Conservation (phyloP, 2,113 vertebrate genomes). For the Puma concolor region DNA sequence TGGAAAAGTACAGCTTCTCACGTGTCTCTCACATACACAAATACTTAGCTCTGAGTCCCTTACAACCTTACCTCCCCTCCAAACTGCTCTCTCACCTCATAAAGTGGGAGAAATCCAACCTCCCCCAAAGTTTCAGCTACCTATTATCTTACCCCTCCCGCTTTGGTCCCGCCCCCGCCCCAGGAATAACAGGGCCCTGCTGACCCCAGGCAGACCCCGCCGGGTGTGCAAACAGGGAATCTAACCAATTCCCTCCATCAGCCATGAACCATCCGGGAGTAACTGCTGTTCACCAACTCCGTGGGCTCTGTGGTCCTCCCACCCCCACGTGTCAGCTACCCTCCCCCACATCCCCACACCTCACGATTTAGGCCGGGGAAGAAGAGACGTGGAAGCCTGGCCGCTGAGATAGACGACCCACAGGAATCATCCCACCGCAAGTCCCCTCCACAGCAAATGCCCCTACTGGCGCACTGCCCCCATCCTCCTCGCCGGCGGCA, state of each 20-base stretch:
- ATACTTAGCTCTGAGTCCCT: constrained; percentile 6
- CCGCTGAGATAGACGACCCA: background rate
- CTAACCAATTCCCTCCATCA: background rate
- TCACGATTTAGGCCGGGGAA: background rate
- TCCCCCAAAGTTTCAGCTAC: background rate
- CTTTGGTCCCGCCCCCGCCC: background rate
- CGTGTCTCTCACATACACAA: constrained; percentile 59
- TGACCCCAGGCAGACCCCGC: background rate
- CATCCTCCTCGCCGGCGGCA: too few species aligned
- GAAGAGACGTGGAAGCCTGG: too few species aligned
- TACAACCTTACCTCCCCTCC: background rate
- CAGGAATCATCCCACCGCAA: background rate
- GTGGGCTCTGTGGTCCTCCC: constrained; percentile 8
- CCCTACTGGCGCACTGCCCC: too few species aligned
- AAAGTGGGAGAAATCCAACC: constrained; percentile 25
- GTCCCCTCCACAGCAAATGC: too few species aligned
- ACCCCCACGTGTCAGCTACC: constrained; percentile 78
- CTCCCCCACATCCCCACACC: constrained; percentile 66
- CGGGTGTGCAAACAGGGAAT: background rate
- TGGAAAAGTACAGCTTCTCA: constrained; percentile 80
- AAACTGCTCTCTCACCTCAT: background rate
- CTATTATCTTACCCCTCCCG: constrained; percentile 38
- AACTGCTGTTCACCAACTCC: background rate
- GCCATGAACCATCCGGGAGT: background rate
- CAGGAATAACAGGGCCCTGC: constrained; percentile 13